A percentile compares a stretch with the other conserved stretches of the same genome.
Conservation (phyloP, 1,140 invertebrate species). For the Dendroctonus valens region DNA sequence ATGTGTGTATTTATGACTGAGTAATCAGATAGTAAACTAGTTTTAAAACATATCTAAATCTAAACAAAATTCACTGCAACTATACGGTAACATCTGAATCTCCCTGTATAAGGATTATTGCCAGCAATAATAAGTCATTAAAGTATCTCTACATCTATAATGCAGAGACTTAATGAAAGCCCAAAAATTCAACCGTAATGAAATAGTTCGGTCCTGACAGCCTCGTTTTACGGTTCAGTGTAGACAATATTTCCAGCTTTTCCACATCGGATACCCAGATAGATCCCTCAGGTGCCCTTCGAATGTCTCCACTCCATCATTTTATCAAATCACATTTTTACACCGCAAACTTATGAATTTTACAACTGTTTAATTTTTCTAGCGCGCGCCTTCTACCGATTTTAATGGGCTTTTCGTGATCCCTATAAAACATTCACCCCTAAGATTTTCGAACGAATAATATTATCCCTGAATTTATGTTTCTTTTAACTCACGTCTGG, state of each 20-base stretch:
- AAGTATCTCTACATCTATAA: too few species aligned
- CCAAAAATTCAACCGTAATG: too few species aligned
- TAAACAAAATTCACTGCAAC: too few species aligned
- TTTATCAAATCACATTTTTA: slow-evolving; percentile 37
- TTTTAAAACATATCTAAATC: too few species aligned
- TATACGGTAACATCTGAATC: too few species aligned
- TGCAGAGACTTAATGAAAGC: too few species aligned
- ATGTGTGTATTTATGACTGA: too few species aligned
- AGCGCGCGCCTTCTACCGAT: slow-evolving; percentile 16
- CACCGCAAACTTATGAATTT: slow-evolving; percentile 36
- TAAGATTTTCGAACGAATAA: slow-evolving; percentile 12
- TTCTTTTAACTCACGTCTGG: background rate
- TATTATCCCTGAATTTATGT: slow-evolving; percentile 10
- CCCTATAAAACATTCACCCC: slow-evolving; percentile 24
- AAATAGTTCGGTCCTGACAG: slow-evolving; percentile 1
- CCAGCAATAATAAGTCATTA: too few species aligned
- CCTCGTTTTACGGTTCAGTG: slow-evolving; percentile 20
- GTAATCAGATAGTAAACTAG: too few species aligned
- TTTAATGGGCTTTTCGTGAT: slow-evolving; percentile 31
- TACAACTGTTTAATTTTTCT: slow-evolving; percentile 37
- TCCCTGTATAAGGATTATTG: too few species aligned
- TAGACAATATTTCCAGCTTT: slow-evolving; percentile 16
- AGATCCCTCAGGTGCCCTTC: slow-evolving; percentile 32
- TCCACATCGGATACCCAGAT: slow-evolving; percentile 16
- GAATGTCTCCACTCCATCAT: slow-evolving; percentile 26